A percentile compares a stretch with the other conserved stretches of the same genome.
Evolutionary conservation across 1,140 invertebrate species (phyloP).

Genomic region (Cheumatopsyche charites): DNA sequence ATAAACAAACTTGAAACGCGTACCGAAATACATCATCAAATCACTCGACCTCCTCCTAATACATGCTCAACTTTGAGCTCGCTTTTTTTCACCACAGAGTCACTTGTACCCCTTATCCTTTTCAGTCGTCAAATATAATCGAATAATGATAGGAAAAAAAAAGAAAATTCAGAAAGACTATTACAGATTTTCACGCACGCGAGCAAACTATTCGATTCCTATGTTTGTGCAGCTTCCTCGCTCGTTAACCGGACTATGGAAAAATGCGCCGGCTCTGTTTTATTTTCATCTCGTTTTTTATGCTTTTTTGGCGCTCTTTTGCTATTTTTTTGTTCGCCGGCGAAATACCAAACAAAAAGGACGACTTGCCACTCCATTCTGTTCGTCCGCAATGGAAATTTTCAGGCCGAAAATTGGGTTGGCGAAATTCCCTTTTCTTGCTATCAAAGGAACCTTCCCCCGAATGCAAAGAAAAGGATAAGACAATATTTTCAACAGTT

Average conservation of each 20-base stretch:
- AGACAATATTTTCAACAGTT: constrained; percentile 28
- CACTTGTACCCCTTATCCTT: too few species aligned
- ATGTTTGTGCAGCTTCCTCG: neutral
- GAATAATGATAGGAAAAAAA: too few species aligned
- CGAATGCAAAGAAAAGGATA: constrained; percentile 18
- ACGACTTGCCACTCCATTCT: constrained; percentile 26
- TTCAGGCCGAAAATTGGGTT: constrained; percentile 25
- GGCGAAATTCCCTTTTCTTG: constrained; percentile 17
- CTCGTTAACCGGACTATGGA: neutral
- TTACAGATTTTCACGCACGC: neutral
- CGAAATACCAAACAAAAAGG: constrained; percentile 17
- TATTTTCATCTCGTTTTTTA: neutral
- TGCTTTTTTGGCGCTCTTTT: neutral
- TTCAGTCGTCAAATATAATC: too few species aligned
- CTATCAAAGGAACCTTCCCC: constrained; percentile 13
- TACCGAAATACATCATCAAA: too few species aligned
- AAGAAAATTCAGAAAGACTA: too few species aligned
- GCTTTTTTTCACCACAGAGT: too few species aligned
- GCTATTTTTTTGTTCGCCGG: neutral
- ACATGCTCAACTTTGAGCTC: too few species aligned
- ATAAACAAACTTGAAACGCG: too few species aligned
- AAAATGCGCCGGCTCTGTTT: neutral
- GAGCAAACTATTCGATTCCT: constrained; percentile 3
- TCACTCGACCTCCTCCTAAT: too few species aligned
- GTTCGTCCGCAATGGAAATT: constrained; percentile 25